Percentiles rank a stretch among this genome's conserved stretches.
These are phyloP conservation scores for Cerastis leucographa DNA, from an alignment of 2,888 invertebrate genomes.

Conservation along the genomic window DNA sequence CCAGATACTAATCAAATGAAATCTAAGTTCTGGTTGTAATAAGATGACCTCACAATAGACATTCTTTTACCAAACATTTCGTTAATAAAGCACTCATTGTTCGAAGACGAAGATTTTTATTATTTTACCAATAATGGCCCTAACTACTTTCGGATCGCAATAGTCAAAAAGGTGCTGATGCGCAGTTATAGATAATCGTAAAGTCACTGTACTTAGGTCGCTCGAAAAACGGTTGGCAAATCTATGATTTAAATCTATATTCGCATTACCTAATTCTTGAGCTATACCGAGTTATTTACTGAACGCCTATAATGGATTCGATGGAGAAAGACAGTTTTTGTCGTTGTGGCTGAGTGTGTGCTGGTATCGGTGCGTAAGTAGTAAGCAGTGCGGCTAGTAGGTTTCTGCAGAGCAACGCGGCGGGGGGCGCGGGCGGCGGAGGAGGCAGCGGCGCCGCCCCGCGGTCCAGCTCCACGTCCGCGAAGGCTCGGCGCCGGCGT, in stretches of 20 bases:
- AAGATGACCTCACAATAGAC: conserved; percentile 85
- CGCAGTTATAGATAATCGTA: not conserved
- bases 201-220: not conserved
- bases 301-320: conserved; percentile 93
- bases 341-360: conserved; percentile 73
- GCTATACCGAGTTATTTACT: conserved; percentile 70
- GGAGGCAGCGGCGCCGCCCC: conserved; percentile 68
- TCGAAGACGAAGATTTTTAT: conserved; percentile 71
- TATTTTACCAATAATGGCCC: conserved; percentile 8
- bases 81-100: conserved; percentile 91
- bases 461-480: conserved; percentile 93
- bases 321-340: conserved; percentile 91
- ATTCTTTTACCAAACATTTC: conserved; percentile 88
- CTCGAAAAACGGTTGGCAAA: not conserved
- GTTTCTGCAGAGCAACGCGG: conserved; percentile 88
- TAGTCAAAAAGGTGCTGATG: not conserved
- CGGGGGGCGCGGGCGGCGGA: conserved; percentile 70
- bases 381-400: conserved; percentile 85
- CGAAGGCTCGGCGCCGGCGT: conserved; percentile 91
- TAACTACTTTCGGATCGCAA: not conserved
- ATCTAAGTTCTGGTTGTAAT: conserved; percentile 84
- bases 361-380: conserved; percentile 80
- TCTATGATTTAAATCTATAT: not conserved
- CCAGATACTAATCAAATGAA: conserved; percentile 64
- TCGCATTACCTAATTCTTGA: not conserved